Evolutionary conservation across 2,888 invertebrate species (phyloP), one percentile per base, ranked within the genome.

Genomic region (Apomyelois bistriatella): DNA sequence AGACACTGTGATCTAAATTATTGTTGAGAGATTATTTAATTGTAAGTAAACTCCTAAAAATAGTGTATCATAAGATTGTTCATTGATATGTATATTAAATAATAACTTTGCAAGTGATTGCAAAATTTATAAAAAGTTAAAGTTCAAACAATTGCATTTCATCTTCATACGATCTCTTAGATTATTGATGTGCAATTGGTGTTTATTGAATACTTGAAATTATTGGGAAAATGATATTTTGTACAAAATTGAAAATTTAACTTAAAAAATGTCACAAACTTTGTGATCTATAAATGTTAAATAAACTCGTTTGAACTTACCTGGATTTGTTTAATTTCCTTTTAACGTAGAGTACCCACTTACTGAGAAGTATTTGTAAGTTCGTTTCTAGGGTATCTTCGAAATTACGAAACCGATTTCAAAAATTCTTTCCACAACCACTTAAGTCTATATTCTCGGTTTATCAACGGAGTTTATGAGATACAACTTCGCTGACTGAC

Each of bases 1-100:
- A 85, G 74, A 82, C 80, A 87, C 89, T 90, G 90, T 90, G 89
- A 90, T 90, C 86, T 84, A 89, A 89, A 89, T 90, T 90, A 89
- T 89, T 86, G 88, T 87, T 88, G 86, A 90, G 87, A 90, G 88
- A 89, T 89, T 90, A 87, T 88, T 82, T 85, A 79, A 86, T 79
- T 84, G 76, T 89, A 89, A 85, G 83, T 85, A 90, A 88, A 90
- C 88, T 89, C 89, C 89, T 88, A 86, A 83, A 73, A 78, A 81
- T 83, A 86, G 79, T 84, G 82, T 77, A 82, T 85, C 85, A 80
- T 74, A 76, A 76, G 72, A 76, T 82, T 83, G 82, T 84, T 82
- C 81, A 76, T 73, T 72, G 72, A 65, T 68, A 55, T 53, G 36
- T 52, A 22, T 38, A 50, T 55, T 50, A 53, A 58, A 10, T 5